These are phyloP conservation scores for Dendrolimus punctatus DNA, from an alignment of 1,140 invertebrate genomes.

Conservation along the genomic window DNA sequence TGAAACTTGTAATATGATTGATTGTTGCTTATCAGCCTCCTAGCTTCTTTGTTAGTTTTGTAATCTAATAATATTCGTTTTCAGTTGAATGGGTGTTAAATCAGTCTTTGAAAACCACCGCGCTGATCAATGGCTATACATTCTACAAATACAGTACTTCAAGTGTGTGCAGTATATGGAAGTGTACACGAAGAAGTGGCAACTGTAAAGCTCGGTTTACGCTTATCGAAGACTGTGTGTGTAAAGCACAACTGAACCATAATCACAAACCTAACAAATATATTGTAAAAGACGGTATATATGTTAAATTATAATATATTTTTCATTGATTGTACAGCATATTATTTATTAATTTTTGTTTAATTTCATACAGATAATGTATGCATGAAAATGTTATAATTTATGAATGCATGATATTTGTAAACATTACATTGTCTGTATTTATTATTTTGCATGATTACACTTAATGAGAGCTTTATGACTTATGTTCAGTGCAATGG, in stretches of 20 bases:
- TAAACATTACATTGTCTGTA: too few species aligned
- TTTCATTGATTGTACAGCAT: not conserved
- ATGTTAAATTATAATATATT: conserved; percentile 6
- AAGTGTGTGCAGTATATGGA: conserved; percentile 10
- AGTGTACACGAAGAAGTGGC: conserved; percentile 15
- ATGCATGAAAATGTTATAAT: too few species aligned
- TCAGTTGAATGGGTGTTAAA: conserved; percentile 25
- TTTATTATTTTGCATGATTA: too few species aligned
- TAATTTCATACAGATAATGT: too few species aligned
- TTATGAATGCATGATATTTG: too few species aligned
- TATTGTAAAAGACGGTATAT: conserved; percentile 7
- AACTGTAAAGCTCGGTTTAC: conserved; percentile 19
- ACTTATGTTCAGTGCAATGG: too few species aligned
- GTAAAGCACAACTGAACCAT: conserved; percentile 9
- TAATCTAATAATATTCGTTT: conserved; percentile 5
- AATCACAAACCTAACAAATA: conserved; percentile 14
- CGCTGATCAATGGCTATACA: conserved; percentile 19
- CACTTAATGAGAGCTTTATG: too few species aligned
- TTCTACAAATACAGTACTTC: conserved; percentile 15
- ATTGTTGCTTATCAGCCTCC: too few species aligned
- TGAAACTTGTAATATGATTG: too few species aligned
- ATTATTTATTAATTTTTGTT: too few species aligned
- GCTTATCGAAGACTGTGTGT: too few species aligned
- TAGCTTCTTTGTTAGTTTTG: too few species aligned
- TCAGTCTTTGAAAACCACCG: conserved; percentile 16